A percentile compares a stretch with the other conserved stretches of the same genome.
phyloP scores from a whole-genome alignment of 2,113 vertebrate genomes.

The Dissostichus mawsoni region DNA sequence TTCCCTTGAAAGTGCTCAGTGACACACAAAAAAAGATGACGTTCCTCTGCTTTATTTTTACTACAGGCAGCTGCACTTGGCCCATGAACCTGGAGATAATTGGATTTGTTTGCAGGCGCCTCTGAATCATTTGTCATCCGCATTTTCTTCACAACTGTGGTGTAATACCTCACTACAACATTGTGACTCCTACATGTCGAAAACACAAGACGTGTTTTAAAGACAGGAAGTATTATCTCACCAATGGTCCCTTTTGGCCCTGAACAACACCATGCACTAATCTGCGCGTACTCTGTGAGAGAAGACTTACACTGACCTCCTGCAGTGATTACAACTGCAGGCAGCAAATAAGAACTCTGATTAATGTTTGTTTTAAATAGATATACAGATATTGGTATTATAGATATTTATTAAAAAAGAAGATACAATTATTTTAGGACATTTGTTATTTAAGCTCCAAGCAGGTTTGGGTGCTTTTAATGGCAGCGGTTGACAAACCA shows the following conservation, averaged over 20 bases:
- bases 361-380: neutral
- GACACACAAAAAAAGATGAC: constrained; percentile 46
- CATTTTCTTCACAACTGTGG: constrained; percentile 39
- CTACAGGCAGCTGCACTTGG: constrained; percentile 60
- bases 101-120: constrained; percentile 58
- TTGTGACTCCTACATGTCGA: constrained; percentile 36
- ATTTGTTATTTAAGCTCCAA: too few relatives aligned
- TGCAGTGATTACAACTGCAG: constrained; percentile 24
- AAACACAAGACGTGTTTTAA: constrained; percentile 35
- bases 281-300: constrained; percentile 46
- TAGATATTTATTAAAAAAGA: neutral
- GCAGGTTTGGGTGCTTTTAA: neutral
- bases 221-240: constrained; percentile 56
- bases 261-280: constrained; percentile 34
- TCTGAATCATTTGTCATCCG: constrained; percentile 36
- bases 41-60: constrained; percentile 49
- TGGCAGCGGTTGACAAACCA: neutral
- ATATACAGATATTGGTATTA: neutral
- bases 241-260: constrained; percentile 40
- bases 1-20: constrained; percentile 60
- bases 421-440: neutral
- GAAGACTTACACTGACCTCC: constrained; percentile 46
- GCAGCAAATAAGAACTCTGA: neutral
- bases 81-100: constrained; percentile 55
- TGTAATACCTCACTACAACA: constrained; percentile 28